Percentiles rank a stretch among this genome's conserved stretches.
phyloP scores from a whole-genome alignment of 2,888 invertebrate genomes.

The Spodoptera littoralis region DNA sequence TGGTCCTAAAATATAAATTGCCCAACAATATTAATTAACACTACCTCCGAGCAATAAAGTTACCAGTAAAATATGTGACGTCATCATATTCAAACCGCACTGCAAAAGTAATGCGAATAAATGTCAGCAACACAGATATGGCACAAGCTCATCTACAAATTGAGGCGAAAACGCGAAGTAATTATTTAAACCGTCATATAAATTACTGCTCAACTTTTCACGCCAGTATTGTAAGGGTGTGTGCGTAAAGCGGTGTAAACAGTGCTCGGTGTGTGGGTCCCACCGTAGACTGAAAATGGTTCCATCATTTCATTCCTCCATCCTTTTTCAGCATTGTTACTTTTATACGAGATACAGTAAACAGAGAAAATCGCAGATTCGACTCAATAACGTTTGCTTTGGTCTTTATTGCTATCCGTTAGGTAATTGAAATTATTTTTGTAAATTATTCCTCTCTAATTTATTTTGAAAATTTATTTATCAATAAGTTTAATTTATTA shows the following conservation, averaged over 20 bases:
- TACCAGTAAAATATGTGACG: constrained; percentile 55
- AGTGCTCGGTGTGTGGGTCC: constrained; percentile 67
- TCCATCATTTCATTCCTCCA: constrained; percentile 85
- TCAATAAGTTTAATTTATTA: too few relatives aligned
- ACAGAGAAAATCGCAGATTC: constrained; percentile 39
- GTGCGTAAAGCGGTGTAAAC: constrained; percentile 68
- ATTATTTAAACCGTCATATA: constrained; percentile 89
- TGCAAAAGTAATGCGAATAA: constrained; percentile 74
- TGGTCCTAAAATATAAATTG: constrained; percentile 1
- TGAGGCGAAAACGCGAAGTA: constrained; percentile 88
- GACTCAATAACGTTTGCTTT: neutral
- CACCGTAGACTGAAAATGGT: constrained; percentile 85
- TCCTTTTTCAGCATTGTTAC: constrained; percentile 86
- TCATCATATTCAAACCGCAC: constrained; percentile 67
- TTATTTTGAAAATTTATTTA: neutral
- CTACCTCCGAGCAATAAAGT: constrained; percentile 48
- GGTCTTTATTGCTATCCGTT: neutral
- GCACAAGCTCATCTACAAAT: constrained; percentile 85
- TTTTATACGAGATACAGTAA: constrained; percentile 71
- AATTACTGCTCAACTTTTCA: constrained; percentile 88
- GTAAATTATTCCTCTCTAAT: neutral
- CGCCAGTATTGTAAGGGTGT: constrained; percentile 67
- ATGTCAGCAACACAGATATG: constrained; percentile 78
- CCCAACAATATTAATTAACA: constrained; percentile 37
- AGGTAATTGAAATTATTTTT: neutral